A percentile compares a stretch with the other conserved stretches of the same genome.
phyloP scores from a whole-genome alignment of 2,797 vertebrate genomes.

The Thunnus albacares region DNA sequence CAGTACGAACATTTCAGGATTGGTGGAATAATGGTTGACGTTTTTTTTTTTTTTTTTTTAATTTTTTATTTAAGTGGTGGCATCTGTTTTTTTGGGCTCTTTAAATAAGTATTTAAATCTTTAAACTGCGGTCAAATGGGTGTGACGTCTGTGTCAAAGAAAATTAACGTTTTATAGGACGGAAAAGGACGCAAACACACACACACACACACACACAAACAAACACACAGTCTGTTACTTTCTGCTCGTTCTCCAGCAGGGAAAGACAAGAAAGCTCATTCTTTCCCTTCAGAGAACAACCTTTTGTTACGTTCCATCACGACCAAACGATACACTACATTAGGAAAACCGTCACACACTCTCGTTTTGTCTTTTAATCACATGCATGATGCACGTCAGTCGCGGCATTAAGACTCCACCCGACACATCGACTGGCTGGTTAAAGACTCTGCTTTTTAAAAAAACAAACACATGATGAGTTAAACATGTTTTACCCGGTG shows the following conservation, averaged over 20 bases:
- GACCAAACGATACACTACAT: slow-evolving; percentile 66
- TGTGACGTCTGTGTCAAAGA: slow-evolving; percentile 12
- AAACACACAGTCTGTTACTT: slow-evolving; percentile 44
- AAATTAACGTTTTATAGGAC: slow-evolving; percentile 20
- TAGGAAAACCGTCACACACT: slow-evolving; percentile 43
- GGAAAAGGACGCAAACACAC: slow-evolving; percentile 15
- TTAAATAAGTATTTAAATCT: slow-evolving; percentile 62
- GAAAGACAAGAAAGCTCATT: neutral
- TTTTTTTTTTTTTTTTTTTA: slow-evolving; percentile 8
- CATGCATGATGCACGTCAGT: slow-evolving; percentile 57
- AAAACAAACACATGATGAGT: slow-evolving; percentile 23
- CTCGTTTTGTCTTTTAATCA: slow-evolving; percentile 47
- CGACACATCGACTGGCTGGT: slow-evolving; percentile 41
- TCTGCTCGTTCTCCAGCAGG: slow-evolving; percentile 22
- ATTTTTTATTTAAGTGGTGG: slow-evolving; percentile 34
- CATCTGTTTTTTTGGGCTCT: slow-evolving; percentile 23
- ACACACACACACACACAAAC: neutral
- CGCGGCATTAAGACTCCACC: slow-evolving; percentile 12
- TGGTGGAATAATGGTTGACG: slow-evolving; percentile 28
- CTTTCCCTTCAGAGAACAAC: slow-evolving; percentile 34
- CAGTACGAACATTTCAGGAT: slow-evolving; percentile 45
- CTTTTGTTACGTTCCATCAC: slow-evolving; percentile 35
- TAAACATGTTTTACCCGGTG: slow-evolving; percentile 38
- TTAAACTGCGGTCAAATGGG: slow-evolving; percentile 6
- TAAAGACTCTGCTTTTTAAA: slow-evolving; percentile 45